These are phyloP conservation scores for Eumerus sabulonum DNA, from an alignment of 2,888 invertebrate species.

Conservation along the genomic window DNA sequence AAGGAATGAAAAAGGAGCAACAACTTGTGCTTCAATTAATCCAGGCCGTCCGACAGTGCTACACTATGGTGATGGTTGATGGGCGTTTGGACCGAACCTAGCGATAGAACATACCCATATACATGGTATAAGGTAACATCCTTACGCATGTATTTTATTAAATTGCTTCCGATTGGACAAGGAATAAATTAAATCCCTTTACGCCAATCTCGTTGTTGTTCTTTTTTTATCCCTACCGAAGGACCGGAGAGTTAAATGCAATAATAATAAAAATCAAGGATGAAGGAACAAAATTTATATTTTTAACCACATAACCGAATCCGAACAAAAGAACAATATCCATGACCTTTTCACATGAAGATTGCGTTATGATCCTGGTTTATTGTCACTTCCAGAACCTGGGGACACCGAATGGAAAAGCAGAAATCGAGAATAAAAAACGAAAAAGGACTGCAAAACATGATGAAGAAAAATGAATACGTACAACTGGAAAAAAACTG, in stretches of 20 bases:
- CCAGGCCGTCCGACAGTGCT: slow-evolving; percentile 6
- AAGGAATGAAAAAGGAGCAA: slow-evolving; percentile 18
- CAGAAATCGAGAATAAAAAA: too few relatives aligned
- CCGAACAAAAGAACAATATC: slow-evolving; percentile 54
- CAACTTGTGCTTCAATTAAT: slow-evolving; percentile 58
- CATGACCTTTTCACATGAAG: slow-evolving; percentile 62
- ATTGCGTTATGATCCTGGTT: slow-evolving; percentile 62
- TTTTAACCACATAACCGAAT: slow-evolving; percentile 62
- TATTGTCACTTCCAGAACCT: slow-evolving; percentile 46
- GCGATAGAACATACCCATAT: too few relatives aligned
- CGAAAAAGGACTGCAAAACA: too few relatives aligned
- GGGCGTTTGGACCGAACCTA: too few relatives aligned
- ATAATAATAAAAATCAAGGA: slow-evolving; percentile 42
- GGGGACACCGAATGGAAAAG: too few relatives aligned
- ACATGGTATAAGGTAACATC: neutral
- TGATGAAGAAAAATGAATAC: too few relatives aligned
- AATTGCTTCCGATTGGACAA: slow-evolving; percentile 56
- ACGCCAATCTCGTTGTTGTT: too few relatives aligned
- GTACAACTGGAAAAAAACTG: slow-evolving; percentile 12
- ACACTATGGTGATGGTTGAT: too few relatives aligned
- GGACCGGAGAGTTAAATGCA: slow-evolving; percentile 15
- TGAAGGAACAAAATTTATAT: slow-evolving; percentile 33
- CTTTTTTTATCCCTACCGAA: slow-evolving; percentile 23
- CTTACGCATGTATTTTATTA: slow-evolving; percentile 48
- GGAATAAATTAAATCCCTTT: neutral